Base-by-base conservation (phyloP, 2,113 vertebrate genomes). In the Lophura nycthemera region DNA sequence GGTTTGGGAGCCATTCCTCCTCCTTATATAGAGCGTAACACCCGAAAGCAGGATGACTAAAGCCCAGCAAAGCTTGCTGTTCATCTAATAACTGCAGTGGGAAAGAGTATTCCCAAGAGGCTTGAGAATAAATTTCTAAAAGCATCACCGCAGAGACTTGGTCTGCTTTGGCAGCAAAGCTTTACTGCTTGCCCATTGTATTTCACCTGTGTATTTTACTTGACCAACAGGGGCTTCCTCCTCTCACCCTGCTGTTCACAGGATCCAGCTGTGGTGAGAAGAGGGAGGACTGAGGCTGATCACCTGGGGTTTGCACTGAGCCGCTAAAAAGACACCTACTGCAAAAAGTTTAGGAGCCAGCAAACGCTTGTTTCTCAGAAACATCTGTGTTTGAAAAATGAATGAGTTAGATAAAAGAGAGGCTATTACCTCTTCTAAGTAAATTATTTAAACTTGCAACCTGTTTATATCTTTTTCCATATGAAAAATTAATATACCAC, bases 381-480 rank as follows among this genome's bases (percentile, higher is more conserved):
- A 91, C 54, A 88, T 48, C 83, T 78, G 57, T n/a, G 66, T 63
- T 54, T 96, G 89, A 95, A 90, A 94, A 93, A 93, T 83, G 42
- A 93, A 94, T 92, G 91, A 83, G 65, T 92, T 74, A 73, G 77
- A 83, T 70, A 84, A 86, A 86, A 85, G 73, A 66, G 88, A 86
- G 72, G 70, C 89, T 82, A 73, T 86, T 94, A 94, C 88, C 59
- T 86, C 85, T 88, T 95, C 75, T 86, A 91, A 86, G 91, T 95
- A 93, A 96, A 97, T 95, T 94, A 96, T 96, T 97, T 91, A 96
- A 96, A 89, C 86, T 94, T 83, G 82, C 93, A 95, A 97, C 88
- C 84, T 96, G 89, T 95, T 95, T 95, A 88, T 96, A 20, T 94
- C 82, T 88, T 95, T 64, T 86, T 93, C 59, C 38, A 14, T 67